A percentile compares a stretch with the other conserved stretches of the same genome.
These are phyloP conservation scores for Cylloceria caligata DNA, from an alignment of 2,888 invertebrate species.

Conservation along the genomic window DNA sequence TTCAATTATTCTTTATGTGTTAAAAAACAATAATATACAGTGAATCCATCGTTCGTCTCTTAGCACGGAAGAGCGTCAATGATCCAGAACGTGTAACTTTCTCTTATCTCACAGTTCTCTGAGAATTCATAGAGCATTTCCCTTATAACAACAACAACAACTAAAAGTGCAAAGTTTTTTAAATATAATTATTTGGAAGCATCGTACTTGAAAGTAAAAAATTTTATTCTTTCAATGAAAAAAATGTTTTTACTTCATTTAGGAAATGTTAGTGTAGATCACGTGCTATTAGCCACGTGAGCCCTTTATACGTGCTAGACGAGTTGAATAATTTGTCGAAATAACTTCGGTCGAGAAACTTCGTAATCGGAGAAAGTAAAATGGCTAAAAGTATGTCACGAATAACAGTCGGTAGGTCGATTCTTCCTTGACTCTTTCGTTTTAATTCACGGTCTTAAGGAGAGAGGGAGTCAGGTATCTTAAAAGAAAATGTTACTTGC, in stretches of 20 bases:
- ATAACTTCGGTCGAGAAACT: slow-evolving; percentile 31
- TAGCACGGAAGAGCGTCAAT: slow-evolving; percentile 13
- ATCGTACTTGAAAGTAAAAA: background rate
- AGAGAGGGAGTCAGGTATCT: no score
- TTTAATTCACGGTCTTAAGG: no score
- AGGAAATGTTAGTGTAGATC: no score
- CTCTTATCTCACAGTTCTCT: background rate
- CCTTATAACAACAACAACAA: no score
- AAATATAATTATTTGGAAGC: background rate
- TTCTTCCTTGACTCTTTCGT: slow-evolving; percentile 18
- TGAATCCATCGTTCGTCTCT: background rate
- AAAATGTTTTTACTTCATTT: no score
- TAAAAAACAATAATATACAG: background rate
- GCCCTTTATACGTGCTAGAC: background rate
- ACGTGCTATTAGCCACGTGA: slow-evolving; percentile 45
- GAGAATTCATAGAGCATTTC: background rate
- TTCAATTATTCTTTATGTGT: slow-evolving; percentile 17
- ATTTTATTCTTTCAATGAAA: background rate
- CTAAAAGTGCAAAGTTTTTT: slow-evolving; percentile 11
- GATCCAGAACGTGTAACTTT: background rate
- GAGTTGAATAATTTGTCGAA: slow-evolving; percentile 37
- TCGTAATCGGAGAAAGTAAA: slow-evolving; percentile 61
- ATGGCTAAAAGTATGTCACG: slow-evolving; percentile 56
- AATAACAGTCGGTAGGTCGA: slow-evolving; percentile 64
- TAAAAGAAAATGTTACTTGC: no score